phyloP scores from a whole-genome alignment of 2,888 invertebrate species.

The Stenchaetothrips biformis region DNA sequence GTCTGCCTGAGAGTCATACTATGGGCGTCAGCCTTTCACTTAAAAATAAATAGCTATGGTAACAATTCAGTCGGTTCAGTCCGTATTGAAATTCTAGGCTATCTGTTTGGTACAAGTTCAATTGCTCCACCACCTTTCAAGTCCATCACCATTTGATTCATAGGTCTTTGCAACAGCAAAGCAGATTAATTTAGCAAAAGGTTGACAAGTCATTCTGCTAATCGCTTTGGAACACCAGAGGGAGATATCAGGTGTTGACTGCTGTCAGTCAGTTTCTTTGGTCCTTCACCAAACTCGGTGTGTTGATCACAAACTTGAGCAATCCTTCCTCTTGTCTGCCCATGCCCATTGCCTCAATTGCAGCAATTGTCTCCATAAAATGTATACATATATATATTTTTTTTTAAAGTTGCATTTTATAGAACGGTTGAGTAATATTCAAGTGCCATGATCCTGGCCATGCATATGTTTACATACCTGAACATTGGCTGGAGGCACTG shows the following conservation, averaged over 20 bases:
- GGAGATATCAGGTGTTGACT: conserved; percentile 32
- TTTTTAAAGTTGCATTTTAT: conserved; percentile 3
- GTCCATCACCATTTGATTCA: not conserved
- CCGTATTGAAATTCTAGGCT: no score
- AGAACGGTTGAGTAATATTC: not conserved
- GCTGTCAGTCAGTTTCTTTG: conserved; percentile 42
- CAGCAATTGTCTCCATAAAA: conserved; percentile 29
- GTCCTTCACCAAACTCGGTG: conserved; percentile 79
- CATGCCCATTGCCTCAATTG: conserved; percentile 30
- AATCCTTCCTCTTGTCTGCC: conserved; percentile 50
- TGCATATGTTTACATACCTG: conserved; percentile 40
- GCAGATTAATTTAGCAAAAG: not conserved
- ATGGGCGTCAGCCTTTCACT: no score
- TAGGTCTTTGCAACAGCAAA: not conserved
- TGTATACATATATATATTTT: not conserved
- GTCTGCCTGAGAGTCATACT: no score
- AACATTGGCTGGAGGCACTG: conserved; percentile 41
- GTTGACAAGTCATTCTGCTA: conserved; percentile 10
- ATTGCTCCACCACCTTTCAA: not conserved
- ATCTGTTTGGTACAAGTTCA: not conserved
- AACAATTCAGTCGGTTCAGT: no score
- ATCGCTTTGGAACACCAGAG: conserved; percentile 31
- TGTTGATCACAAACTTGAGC: conserved; percentile 78
- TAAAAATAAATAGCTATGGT: no score
- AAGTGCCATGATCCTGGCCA: not conserved